Percentiles rank a stretch among this genome's conserved stretches.
These are phyloP conservation scores for Melipona bicolor DNA, from an alignment of 2,888 invertebrate genomes.

Conservation along the genomic window DNA sequence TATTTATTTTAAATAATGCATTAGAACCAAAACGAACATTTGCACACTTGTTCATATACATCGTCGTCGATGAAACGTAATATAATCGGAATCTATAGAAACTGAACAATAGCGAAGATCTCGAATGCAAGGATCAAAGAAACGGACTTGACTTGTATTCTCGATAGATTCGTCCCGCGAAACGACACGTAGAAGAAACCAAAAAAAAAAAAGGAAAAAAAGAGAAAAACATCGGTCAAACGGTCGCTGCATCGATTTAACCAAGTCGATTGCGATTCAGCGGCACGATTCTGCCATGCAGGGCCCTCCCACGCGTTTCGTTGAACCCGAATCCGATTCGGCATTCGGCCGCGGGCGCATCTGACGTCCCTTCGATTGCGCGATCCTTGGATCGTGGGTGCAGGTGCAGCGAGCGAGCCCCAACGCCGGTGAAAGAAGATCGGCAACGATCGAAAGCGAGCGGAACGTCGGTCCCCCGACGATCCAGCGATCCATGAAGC, in stretches of 20 bases:
- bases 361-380: constrained; percentile 57
- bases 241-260: constrained; percentile 12
- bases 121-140: not conserved
- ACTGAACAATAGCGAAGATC: not conserved
- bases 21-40: no score
- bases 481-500: constrained; percentile 76
- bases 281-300: constrained; percentile 4
- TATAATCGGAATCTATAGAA: not conserved
- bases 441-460: constrained; percentile 64
- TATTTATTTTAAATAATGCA: no score
- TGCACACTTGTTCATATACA: no score
- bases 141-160: not conserved
- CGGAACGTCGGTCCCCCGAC: constrained; percentile 64
- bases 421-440: constrained; percentile 54
- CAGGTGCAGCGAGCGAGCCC: constrained; percentile 61
- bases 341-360: constrained; percentile 41
- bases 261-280: constrained; percentile 25
- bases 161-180: not conserved
- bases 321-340: constrained; percentile 16
- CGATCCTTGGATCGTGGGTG: constrained; percentile 59
- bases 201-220: not conserved
- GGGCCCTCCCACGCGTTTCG: constrained; percentile 32
- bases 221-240: not conserved
- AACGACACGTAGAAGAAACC: not conserved
- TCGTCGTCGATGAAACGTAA: no score